These are phyloP conservation scores for Crocuta crocuta DNA, from an alignment of 2,113 vertebrate species.

Conservation along the genomic window DNA sequence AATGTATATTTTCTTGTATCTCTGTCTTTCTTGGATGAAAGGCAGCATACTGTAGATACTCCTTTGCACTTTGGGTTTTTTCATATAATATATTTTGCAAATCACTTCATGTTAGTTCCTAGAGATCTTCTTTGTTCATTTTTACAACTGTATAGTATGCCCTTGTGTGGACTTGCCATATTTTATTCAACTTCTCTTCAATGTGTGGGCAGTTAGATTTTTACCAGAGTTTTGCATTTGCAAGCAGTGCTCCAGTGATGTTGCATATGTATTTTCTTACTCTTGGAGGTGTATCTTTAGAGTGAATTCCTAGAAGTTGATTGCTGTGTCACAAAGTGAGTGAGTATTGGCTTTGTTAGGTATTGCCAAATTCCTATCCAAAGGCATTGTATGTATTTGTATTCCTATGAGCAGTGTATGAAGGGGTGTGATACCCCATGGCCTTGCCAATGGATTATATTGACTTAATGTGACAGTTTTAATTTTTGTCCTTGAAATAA, in stretches of 20 bases:
- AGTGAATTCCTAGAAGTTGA: not conserved
- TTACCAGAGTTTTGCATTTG: not conserved
- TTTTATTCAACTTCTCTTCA: not conserved
- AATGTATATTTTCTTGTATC: not conserved
- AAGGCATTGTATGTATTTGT: not conserved
- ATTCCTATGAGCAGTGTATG: not conserved
- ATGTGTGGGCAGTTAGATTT: not conserved
- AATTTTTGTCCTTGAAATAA: not conserved
- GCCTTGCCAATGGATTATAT: not conserved
- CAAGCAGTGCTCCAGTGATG: not conserved
- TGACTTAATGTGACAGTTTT: not conserved
- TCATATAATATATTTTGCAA: not conserved
- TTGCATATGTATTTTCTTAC: not conserved
- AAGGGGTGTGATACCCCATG: not conserved
- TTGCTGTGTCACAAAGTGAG: constrained; percentile 25
- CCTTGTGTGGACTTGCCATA: not conserved
- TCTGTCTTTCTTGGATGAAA: constrained; percentile 27
- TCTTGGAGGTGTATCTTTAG: not conserved
- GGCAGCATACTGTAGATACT: not conserved
- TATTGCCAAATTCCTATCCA: not conserved
- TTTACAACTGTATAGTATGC: not conserved
- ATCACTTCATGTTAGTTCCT: not conserved
- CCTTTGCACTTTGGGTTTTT: not conserved
- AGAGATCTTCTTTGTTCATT: not conserved
- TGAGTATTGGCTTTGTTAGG: not conserved